A percentile compares a stretch with the other conserved stretches of the same genome.
Evolutionary conservation across 64 coral and sea anemone genomes (phyloP).

Genomic region (Stylophora pistillata): DNA sequence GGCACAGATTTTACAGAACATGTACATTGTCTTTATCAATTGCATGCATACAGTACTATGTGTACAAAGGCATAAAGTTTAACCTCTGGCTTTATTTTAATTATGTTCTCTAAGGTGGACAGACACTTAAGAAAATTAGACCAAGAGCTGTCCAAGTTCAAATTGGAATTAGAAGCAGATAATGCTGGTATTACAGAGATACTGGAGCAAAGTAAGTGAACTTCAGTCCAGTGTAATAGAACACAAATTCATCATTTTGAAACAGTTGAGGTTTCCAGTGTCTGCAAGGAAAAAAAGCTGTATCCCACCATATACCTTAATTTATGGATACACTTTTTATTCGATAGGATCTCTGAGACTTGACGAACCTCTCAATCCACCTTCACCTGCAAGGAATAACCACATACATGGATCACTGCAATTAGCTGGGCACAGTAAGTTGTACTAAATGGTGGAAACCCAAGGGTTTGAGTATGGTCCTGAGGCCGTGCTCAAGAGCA

Average conservation of each 20-base stretch:
- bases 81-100: not conserved
- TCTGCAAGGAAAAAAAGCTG: not conserved
- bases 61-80: not conserved
- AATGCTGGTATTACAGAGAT: conserved; percentile 99
- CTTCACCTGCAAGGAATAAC: conserved; percentile 73
- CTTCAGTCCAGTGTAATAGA: too few relatives aligned
- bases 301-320: not conserved
- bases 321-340: not conserved
- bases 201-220: conserved; percentile 84
- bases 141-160: conserved; percentile 97
- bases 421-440: conserved; percentile 27
- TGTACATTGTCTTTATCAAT: not conserved
- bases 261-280: too few relatives aligned
- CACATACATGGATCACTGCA: conserved; percentile 59
- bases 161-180: conserved; percentile 99
- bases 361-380: conserved; percentile 82
- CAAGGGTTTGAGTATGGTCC: too few relatives aligned
- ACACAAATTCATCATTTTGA: too few relatives aligned
- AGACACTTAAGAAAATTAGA: conserved; percentile 96
- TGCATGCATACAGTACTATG: not conserved
- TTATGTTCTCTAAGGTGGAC: conserved; percentile 70
- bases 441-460: not conserved
- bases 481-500: too few relatives aligned
- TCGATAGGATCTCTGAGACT: conserved; percentile 91
- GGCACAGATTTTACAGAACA: too few relatives aligned